Conservation (phyloP, 2,888 invertebrate species). For the Agonopterix arenella region DNA sequence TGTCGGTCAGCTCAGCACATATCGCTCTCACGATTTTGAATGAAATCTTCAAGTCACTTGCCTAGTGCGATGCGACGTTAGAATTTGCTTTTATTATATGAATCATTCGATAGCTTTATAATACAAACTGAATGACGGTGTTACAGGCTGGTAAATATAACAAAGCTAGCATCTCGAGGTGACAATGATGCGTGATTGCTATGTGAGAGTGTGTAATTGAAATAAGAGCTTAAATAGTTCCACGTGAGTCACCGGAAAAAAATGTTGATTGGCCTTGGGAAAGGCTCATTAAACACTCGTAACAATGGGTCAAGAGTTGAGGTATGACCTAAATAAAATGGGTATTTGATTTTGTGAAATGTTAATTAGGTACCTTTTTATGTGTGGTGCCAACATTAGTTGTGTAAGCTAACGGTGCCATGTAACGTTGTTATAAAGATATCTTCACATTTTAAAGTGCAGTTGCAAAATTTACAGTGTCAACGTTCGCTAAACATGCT, state of each 20-base stretch:
- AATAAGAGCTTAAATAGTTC: constrained; percentile 51
- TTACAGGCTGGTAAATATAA: constrained; percentile 49
- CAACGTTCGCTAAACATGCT: too few relatives aligned
- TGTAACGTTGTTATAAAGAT: too few relatives aligned
- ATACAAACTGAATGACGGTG: constrained; percentile 54
- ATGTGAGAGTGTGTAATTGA: constrained; percentile 64
- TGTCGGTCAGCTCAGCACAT: constrained; percentile 45
- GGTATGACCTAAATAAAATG: background rate
- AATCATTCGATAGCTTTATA: constrained; percentile 69
- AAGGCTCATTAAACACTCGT: constrained; percentile 6
- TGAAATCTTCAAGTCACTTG: constrained; percentile 67
- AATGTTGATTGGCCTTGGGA: constrained; percentile 56
- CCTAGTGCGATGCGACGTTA: constrained; percentile 56
- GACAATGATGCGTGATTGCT: constrained; percentile 72
- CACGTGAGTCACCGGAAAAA: constrained; percentile 53
- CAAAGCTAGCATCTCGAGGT: constrained; percentile 53
- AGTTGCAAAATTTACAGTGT: too few relatives aligned
- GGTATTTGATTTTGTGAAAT: background rate
- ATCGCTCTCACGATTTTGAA: constrained; percentile 69
- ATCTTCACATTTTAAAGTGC: too few relatives aligned
- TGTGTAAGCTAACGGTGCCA: too few relatives aligned
- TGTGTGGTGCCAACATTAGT: too few relatives aligned
- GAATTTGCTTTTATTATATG: constrained; percentile 68
- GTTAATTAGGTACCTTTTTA: background rate
- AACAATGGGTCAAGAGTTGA: background rate